phyloP scores from a whole-genome alignment of 2,888 invertebrate species.

The Hirtodrosophila cameraria region DNA sequence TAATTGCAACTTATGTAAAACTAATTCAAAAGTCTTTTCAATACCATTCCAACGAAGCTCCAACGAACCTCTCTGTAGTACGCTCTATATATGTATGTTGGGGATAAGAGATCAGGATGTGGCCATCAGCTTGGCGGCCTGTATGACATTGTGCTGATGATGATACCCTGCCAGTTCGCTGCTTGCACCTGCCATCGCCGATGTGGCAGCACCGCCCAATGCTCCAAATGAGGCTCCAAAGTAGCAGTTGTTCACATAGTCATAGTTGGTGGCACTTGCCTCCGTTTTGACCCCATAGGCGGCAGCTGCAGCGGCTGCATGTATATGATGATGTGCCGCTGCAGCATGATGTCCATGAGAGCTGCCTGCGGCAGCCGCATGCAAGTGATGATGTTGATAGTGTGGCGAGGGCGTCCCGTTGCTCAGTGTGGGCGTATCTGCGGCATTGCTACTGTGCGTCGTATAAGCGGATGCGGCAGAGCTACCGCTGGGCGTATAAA shows the following conservation, averaged over 20 bases:
- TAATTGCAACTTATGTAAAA: constrained; percentile 48
- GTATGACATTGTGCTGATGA: constrained; percentile 93
- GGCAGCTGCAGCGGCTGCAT: constrained; percentile 72
- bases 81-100: constrained; percentile 33
- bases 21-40: constrained; percentile 72
- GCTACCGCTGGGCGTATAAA: constrained; percentile 76
- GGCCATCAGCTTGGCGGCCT: constrained; percentile 93
- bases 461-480: constrained; percentile 69
- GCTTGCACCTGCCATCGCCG: constrained; percentile 75
- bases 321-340: constrained; percentile 76
- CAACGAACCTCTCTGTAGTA: constrained; percentile 30
- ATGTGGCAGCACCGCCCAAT: constrained; percentile 77
- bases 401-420: constrained; percentile 81
- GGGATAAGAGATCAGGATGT: constrained; percentile 87
- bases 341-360: constrained; percentile 72
- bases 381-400: constrained; percentile 80
- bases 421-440: constrained; percentile 69
- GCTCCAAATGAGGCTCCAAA: constrained; percentile 83
- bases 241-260: constrained; percentile 84
- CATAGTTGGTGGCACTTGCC: constrained; percentile 83
- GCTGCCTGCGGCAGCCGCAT: constrained; percentile 58
- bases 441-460: constrained; percentile 59
- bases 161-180: constrained; percentile 90
- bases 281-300: constrained; percentile 82
- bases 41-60: constrained; percentile 61